Evolutionary conservation across 2,888 invertebrate species (phyloP).

Genomic region (Hemistola chrysoprasaria): DNA sequence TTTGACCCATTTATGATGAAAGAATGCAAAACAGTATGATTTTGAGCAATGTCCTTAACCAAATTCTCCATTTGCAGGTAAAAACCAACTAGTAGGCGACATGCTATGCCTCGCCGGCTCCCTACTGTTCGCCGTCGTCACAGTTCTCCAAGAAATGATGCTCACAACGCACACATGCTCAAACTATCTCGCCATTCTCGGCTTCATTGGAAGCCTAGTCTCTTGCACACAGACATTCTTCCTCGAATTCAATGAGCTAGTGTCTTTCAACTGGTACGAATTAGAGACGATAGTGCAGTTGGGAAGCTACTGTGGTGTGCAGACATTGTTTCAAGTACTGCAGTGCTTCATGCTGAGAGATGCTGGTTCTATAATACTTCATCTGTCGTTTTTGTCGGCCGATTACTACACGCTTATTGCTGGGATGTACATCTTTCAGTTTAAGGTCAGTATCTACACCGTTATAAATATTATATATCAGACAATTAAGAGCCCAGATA

Average conservation of each 20-base stretch:
- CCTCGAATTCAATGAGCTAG: constrained; percentile 86
- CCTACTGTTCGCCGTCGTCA: constrained; percentile 89
- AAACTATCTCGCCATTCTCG: constrained; percentile 91
- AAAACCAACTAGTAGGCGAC: constrained; percentile 91
- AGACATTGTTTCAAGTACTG: constrained; percentile 89
- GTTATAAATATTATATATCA: no score
- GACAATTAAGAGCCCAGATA: no score
- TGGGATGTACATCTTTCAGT: constrained; percentile 90
- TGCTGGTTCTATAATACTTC: constrained; percentile 91
- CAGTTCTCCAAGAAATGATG: constrained; percentile 91
- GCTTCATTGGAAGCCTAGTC: constrained; percentile 89
- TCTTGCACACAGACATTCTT: constrained; percentile 91
- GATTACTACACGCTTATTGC: constrained; percentile 92
- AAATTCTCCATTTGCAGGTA: constrained; percentile 76
- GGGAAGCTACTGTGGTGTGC: constrained; percentile 85
- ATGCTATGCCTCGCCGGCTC: constrained; percentile 91
- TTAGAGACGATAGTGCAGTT: constrained; percentile 83
- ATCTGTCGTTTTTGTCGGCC: constrained; percentile 90
- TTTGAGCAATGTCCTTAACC: no score
- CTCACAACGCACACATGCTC: constrained; percentile 89
- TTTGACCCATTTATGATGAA: neutral
- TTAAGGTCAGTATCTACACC: constrained; percentile 82
- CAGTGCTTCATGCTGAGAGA: constrained; percentile 89
- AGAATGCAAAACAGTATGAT: no score
- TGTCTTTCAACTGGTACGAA: constrained; percentile 87